Percentiles rank a stretch among this genome's conserved stretches.
Evolutionary conservation across 1,140 invertebrate genomes (phyloP).

Genomic region (Lucilia sericata): DNA sequence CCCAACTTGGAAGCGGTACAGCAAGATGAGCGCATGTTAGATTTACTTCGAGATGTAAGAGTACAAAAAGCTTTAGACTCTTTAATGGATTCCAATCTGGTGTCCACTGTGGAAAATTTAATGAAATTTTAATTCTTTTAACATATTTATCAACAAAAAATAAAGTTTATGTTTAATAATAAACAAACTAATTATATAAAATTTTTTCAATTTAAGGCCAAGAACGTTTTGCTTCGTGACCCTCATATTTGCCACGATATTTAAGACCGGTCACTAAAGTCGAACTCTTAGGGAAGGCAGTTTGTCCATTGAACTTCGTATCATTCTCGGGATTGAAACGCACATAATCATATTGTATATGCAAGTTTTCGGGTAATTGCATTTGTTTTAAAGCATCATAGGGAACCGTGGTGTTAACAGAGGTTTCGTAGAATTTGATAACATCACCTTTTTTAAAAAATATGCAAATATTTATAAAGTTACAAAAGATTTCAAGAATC

Average conservation of each 20-base stretch:
- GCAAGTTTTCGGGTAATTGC: conserved; percentile 84
- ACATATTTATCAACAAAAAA: too few species aligned
- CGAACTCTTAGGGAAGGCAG: conserved; percentile 85
- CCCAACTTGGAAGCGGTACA: conserved; percentile 54
- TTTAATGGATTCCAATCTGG: conserved; percentile 75
- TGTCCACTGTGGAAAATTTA: conserved; percentile 46
- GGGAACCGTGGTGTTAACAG: conserved; percentile 76
- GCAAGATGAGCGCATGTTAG: conserved; percentile 54
- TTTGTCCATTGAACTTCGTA: conserved; percentile 81
- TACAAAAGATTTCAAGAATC: not conserved
- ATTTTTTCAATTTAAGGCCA: conserved; percentile 74
- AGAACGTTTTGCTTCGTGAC: conserved; percentile 73
- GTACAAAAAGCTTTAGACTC: conserved; percentile 83
- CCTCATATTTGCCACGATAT: conserved; percentile 84
- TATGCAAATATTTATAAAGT: not conserved
- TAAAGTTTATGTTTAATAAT: too few species aligned
- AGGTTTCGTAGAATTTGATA: conserved; percentile 79
- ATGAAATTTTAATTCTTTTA: conserved; percentile 48
- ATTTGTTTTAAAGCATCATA: conserved; percentile 76
- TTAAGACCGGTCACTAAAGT: conserved; percentile 87
- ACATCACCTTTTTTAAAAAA: conserved; percentile 75
- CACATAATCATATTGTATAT: conserved; percentile 83
- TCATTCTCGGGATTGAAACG: conserved; percentile 90
- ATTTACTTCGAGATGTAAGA: conserved; percentile 72
- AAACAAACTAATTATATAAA: too few species aligned